Evolutionary conservation across 2,797 vertebrate genomes (phyloP).

Genomic region (Denticeps clupeoides): DNA sequence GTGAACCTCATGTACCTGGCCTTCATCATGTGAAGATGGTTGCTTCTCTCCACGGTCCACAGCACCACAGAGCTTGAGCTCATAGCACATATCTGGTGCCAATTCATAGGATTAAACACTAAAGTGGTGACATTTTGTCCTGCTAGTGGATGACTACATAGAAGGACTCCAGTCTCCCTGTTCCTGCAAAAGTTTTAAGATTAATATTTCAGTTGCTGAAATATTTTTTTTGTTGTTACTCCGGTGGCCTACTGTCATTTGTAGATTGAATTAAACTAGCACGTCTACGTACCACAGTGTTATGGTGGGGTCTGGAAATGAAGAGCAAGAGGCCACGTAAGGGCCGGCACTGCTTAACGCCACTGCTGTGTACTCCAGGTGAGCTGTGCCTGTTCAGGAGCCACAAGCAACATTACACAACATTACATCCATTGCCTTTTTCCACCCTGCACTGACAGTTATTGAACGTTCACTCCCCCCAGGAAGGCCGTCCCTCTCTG

Average conservation of each 20-base stretch:
- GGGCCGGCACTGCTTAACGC: constrained; percentile 71
- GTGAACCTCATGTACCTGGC: constrained; percentile 54
- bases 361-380: constrained; percentile 71
- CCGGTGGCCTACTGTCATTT: constrained; percentile 1
- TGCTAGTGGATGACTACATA: constrained; percentile 65
- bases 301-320: constrained; percentile 75
- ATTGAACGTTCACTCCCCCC: too few species aligned
- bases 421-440: too few species aligned
- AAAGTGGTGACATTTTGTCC: constrained; percentile 55
- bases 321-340: constrained; percentile 78
- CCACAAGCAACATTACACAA: too few species aligned
- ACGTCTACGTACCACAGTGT: constrained; percentile 69
- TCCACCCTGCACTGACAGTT: too few species aligned
- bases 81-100: constrained; percentile 75
- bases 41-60: constrained; percentile 75
- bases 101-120: constrained; percentile 80
- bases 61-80: constrained; percentile 59
- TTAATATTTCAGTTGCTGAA: constrained; percentile 4
- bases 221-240: background rate
- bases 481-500: too few species aligned
- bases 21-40: constrained; percentile 59
- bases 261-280: background rate
- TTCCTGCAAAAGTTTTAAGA: constrained; percentile 62
- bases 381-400: constrained; percentile 62
- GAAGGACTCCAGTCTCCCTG: constrained; percentile 63